Base-by-base conservation (phyloP, 1,140 invertebrate genomes). In the Arctopsyche grandis region DNA sequence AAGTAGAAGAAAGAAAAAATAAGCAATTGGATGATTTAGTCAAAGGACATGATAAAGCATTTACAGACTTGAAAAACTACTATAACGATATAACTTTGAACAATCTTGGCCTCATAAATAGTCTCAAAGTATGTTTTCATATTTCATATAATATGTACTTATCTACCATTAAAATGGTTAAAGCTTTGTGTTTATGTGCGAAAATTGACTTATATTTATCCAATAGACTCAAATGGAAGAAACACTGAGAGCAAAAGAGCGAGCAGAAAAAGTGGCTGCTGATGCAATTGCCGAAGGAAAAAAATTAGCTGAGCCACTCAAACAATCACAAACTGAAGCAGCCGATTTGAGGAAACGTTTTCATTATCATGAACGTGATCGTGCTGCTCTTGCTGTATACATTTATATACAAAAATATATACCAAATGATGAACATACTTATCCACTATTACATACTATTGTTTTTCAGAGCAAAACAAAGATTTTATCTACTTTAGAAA, bases 81-180 rank as follows among this genome's bases (percentile, higher is more conserved):
- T 98, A 97, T 83, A 97, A 97, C 84, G 95, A 98, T 82, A 97
- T 98, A 52, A 96, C 95, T 0, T 86, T 97, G 0, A 98, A 98
- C 85, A 98, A 98, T 86, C 89, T 98, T 77, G 94, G 87, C 85
- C 86, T 96, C 9, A 96, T 97, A 38, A 92, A 92, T 80, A 94
- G 91, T 83, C 87, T 96, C 44, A 96, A 82, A 75, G 81, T 82
- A 52, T 16, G 21, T 46, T 24, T 7, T 3, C 21, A 21, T 21
- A 58, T 21, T 21, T 48, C n/a, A 58, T 58, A 16, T 58, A n/a
- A 9, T 9, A 48, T 9, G 9, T 9, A 9, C n/a, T 9, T 48
- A 9, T 48, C n/a, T 9, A 48, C n/a, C 46, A 9, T 9, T 48
- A 56, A 56, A 21, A 56, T 16, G 10, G 10, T 38, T n/a, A 7